phyloP scores from a whole-genome alignment of 2,888 invertebrate species.

The Protodeltote pygarga region DNA sequence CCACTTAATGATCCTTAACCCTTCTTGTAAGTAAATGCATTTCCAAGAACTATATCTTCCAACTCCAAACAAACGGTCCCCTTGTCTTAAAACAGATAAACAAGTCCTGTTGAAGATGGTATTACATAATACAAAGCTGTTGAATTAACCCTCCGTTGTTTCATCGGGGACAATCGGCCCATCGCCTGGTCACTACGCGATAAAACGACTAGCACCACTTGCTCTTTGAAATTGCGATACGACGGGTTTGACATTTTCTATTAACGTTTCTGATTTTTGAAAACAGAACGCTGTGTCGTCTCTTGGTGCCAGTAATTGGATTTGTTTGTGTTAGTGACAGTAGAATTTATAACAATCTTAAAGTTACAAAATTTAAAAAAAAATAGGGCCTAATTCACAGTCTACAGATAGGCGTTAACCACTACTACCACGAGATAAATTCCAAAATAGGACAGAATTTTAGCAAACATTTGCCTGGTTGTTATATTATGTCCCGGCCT shows the following conservation, averaged over 20 bases:
- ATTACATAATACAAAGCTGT: constrained; percentile 43
- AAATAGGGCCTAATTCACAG: no score
- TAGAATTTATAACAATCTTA: no score
- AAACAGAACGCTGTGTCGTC: constrained; percentile 20
- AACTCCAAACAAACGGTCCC: constrained; percentile 24
- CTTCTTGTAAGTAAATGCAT: no score
- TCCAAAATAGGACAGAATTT: no score
- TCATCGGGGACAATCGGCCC: constrained; percentile 44
- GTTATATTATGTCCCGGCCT: no score
- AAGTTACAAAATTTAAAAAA: no score
- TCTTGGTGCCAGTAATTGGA: constrained; percentile 10
- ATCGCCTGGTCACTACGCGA: constrained; percentile 46
- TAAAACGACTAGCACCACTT: constrained; percentile 41
- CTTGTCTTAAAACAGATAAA: constrained; percentile 31
- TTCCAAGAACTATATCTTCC: constrained; percentile 5
- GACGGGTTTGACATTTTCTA: constrained; percentile 38
- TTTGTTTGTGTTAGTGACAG: constrained; percentile 9
- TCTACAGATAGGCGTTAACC: no score
- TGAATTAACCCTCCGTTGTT: constrained; percentile 50
- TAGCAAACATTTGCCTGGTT: no score
- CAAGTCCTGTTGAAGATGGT: constrained; percentile 22
- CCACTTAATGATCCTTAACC: no score
- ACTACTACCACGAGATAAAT: no score
- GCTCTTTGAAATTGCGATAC: constrained; percentile 39
- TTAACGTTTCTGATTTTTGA: constrained; percentile 46